Base-by-base conservation (phyloP, 2,888 invertebrate genomes). In the Diabrotica balteata region DNA sequence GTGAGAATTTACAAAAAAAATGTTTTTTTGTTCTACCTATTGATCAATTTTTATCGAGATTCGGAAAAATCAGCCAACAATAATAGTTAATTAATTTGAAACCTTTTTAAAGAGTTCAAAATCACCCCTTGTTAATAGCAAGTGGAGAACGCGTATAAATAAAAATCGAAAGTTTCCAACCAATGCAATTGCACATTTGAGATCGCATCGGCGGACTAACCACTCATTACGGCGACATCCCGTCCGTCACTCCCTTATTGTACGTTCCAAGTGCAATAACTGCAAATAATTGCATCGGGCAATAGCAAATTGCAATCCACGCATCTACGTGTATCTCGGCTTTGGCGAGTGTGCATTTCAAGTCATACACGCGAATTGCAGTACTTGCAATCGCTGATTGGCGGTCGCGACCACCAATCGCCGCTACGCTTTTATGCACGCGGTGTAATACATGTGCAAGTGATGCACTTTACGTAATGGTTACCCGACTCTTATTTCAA, bases 371-470 rank as follows among this genome's bases (percentile, higher is more conserved):
- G 66, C 66, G 68, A 68, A 68, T 71, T 68, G 57, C 60, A 60
- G 63, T 71, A 66, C 71, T 67, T 67, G 71, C 62, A 68, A 45
- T 67, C 54, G 66, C 46, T 63, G 63, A 72, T 72, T 72, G 71
- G 71, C 66, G 63, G 67, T 8, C 62, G 59, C 49, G 47, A 54
- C 32, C 44, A 45, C 71, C 71, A 71, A 71, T 71, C 42, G 66
- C 66, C 51, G 53, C 43, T 45, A n/a, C 47, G 55, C 22, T 4
- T 61, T 57, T 60, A 64, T 71, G 71, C 71, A 71, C 59, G 63
- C 55, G 59, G 61, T 58, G 68, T 66, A 71, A 57, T 68, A 68
- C 66, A 71, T 68, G 63, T 68, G 68, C 59, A 66, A 66, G 47
- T 66, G 55, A 55, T 57, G 63, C 69, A 69, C 52, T 59, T 46